These are phyloP conservation scores for Oscheius sp. DNA, from an alignment of 2,888 invertebrate genomes.

Conservation along the genomic window DNA sequence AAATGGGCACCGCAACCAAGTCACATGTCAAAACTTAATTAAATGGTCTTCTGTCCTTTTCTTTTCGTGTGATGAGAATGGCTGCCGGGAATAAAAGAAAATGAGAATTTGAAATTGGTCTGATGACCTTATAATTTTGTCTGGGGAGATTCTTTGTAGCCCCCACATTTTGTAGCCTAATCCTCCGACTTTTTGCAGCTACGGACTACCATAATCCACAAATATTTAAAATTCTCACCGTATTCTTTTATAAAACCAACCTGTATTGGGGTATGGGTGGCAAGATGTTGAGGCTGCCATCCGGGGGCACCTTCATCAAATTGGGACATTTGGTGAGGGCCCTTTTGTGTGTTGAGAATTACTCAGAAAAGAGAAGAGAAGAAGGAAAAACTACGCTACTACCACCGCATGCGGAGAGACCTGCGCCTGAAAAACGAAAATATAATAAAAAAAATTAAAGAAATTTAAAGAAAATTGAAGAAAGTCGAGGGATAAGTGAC, in stretches of 20 bases:
- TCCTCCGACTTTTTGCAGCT: too few species aligned
- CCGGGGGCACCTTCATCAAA: constrained; percentile 41
- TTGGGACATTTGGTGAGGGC: constrained; percentile 37
- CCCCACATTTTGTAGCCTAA: too few species aligned
- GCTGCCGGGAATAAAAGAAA: neutral
- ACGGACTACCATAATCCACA: too few species aligned
- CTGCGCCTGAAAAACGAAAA: constrained; percentile 27
- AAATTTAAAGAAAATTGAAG: constrained; percentile 12
- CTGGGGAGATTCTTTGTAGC: too few species aligned
- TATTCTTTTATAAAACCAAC: constrained; percentile 38
- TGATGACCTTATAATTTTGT: too few species aligned
- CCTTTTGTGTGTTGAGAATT: neutral
- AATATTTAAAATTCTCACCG: too few species aligned
- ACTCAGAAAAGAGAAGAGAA: neutral
- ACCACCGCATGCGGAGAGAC: constrained; percentile 35
- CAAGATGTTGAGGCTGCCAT: constrained; percentile 43
- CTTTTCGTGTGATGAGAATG: neutral
- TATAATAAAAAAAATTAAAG: neutral
- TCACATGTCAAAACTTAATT: too few species aligned
- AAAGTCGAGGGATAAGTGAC: constrained; percentile 7
- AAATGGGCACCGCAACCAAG: too few species aligned
- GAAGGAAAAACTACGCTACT: constrained; percentile 25
- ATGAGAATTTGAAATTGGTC: neutral
- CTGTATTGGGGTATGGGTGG: constrained; percentile 52
- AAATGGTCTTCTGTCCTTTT: neutral